A percentile compares a stretch with the other conserved stretches of the same genome.
phyloP scores from a whole-genome alignment of 1,140 invertebrate genomes.

The Cotesia typhae region DNA sequence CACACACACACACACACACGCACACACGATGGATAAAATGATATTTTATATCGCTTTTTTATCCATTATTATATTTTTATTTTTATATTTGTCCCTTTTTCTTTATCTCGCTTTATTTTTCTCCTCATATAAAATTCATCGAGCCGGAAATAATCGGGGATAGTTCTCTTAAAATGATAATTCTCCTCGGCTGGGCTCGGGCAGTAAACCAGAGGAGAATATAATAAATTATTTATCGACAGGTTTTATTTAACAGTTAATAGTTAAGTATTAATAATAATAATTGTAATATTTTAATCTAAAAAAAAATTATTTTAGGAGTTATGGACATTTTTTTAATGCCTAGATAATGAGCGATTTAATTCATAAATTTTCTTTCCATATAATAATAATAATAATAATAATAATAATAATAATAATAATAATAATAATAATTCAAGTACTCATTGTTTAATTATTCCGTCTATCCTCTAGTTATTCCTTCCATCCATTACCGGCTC shows the following conservation, averaged over 20 bases:
- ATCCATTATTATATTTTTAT: not conserved
- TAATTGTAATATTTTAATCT: too few relatives aligned
- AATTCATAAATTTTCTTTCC: too few relatives aligned
- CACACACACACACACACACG: too few relatives aligned
- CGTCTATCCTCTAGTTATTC: constrained; percentile 38
- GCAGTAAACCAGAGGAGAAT: not conserved
- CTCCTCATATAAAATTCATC: constrained; percentile 5
- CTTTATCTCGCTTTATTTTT: not conserved
- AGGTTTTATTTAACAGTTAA: too few relatives aligned
- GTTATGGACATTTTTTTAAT: too few relatives aligned
- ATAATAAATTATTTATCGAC: not conserved
- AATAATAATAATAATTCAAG: too few relatives aligned
- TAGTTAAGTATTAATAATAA: too few relatives aligned
- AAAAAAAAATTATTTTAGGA: too few relatives aligned
- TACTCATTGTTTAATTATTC: constrained; percentile 51
- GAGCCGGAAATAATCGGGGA: constrained; percentile 7
- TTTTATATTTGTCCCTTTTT: constrained; percentile 17
- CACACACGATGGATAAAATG: not conserved
- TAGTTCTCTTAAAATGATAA: constrained; percentile 31
- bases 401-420: too few relatives aligned
- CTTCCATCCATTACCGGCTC: constrained; percentile 44
- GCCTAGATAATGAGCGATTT: too few relatives aligned
- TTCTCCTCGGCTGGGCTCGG: not conserved
- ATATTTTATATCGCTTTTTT: constrained; percentile 10
- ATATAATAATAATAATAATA: too few relatives aligned